These are phyloP conservation scores for Centroberyx gerrardi DNA, from an alignment of 2,797 vertebrate species.

Conservation along the genomic window DNA sequence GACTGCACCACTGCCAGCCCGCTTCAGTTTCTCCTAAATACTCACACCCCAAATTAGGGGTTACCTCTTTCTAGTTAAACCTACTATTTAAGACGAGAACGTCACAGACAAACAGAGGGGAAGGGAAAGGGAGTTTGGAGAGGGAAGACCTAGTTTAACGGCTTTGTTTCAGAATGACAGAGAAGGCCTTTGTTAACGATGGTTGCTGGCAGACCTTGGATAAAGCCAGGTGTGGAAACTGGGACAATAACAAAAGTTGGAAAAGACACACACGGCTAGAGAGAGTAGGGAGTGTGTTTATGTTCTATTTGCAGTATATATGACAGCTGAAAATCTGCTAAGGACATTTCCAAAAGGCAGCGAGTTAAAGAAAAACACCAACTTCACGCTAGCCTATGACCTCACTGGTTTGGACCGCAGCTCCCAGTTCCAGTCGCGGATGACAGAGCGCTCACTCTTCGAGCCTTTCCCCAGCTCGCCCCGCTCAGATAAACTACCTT, in stretches of 20 bases:
- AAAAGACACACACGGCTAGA: slow-evolving; percentile 43
- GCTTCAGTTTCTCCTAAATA: slow-evolving; percentile 83
- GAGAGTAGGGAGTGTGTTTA: slow-evolving; percentile 53
- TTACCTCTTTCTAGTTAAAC: slow-evolving; percentile 76
- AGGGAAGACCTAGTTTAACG: slow-evolving; percentile 66
- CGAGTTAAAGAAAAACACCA: slow-evolving; percentile 71
- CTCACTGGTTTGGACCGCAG: slow-evolving; percentile 79
- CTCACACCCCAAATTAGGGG: slow-evolving; percentile 84
- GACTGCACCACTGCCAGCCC: slow-evolving; percentile 62
- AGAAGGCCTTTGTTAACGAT: slow-evolving; percentile 61
- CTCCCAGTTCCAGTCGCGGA: slow-evolving; percentile 66
- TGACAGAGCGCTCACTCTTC: slow-evolving; percentile 76
- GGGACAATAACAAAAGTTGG: slow-evolving; percentile 66
- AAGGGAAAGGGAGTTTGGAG: slow-evolving; percentile 43
- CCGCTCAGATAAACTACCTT: slow-evolving; percentile 17
- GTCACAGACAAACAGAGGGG: slow-evolving; percentile 64
- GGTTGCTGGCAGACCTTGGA: slow-evolving; percentile 59
- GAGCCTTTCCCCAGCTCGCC: slow-evolving; percentile 57
- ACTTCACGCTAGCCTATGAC: slow-evolving; percentile 76
- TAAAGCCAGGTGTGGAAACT: slow-evolving; percentile 71
- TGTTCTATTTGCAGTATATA: slow-evolving; percentile 55
- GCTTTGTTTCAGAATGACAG: slow-evolving; percentile 69
- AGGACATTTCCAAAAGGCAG: slow-evolving; percentile 73
- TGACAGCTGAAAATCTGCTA: slow-evolving; percentile 74
- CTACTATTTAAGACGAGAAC: slow-evolving; percentile 75